phyloP scores from a whole-genome alignment of 2,797 vertebrate species.

The Pseudochirops corinnae region DNA sequence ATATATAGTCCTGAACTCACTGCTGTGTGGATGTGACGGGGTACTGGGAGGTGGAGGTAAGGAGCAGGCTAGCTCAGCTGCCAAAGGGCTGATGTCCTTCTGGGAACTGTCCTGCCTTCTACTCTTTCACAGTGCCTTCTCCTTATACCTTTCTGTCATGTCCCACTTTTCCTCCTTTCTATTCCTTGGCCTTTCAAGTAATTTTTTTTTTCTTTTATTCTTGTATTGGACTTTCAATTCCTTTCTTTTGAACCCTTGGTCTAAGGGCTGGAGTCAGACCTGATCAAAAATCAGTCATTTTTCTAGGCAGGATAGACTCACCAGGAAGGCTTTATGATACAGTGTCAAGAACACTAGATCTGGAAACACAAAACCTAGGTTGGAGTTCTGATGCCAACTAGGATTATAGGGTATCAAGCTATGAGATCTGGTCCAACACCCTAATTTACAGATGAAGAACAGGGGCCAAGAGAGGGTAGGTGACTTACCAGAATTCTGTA shows the following conservation, averaged over 20 bases:
- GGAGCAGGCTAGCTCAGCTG: neutral
- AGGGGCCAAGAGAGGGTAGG: too few relatives aligned
- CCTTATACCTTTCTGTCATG: neutral
- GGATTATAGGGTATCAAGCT: neutral
- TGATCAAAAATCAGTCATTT: neutral
- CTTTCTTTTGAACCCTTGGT: neutral
- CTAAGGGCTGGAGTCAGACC: neutral
- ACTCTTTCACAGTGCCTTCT: neutral
- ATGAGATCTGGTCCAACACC: neutral
- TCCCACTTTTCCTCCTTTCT: neutral
- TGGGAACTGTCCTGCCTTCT: neutral
- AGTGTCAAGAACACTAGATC: neutral
- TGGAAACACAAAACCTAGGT: neutral
- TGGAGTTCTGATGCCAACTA: neutral
- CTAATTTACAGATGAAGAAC: neutral
- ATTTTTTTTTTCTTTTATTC: neutral
- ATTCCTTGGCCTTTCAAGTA: neutral
- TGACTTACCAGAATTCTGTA: neutral
- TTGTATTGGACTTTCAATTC: too few relatives aligned
- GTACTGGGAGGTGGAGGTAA: conserved; percentile 1
- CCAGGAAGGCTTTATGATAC: neutral
- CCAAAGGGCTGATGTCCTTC: neutral
- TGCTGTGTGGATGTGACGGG: conserved; percentile 21
- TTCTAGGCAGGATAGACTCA: neutral
- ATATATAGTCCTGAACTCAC: conserved; percentile 84